A percentile compares a stretch with the other conserved stretches of the same genome.
Evolutionary conservation across 1,140 invertebrate species (phyloP).

Genomic region (Cydia amplana): DNA sequence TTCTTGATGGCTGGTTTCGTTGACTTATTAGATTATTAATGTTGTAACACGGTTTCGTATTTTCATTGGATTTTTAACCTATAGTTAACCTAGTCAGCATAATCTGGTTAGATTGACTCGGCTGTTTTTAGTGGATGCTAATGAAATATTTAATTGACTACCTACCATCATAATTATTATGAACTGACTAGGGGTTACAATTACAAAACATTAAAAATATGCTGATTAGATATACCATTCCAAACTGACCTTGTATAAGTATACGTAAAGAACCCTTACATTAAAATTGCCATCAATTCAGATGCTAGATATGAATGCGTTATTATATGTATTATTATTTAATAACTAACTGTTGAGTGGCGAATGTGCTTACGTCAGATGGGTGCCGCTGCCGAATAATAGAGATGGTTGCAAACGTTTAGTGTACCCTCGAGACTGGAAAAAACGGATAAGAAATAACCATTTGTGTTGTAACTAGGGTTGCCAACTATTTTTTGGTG

Average conservation of each 20-base stretch:
- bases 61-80: not conserved
- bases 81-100: not conserved
- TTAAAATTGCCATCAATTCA: constrained; percentile 74
- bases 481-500: no score
- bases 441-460: constrained; percentile 77
- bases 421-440: constrained; percentile 76
- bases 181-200: constrained; percentile 14
- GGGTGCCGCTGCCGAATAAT: constrained; percentile 72
- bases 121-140: not conserved
- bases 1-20: constrained; percentile 50
- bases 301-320: constrained; percentile 77
- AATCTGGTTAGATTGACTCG: not conserved
- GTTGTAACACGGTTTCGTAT: constrained; percentile 39
- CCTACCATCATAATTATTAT: no score
- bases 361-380: constrained; percentile 72
- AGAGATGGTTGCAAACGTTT: constrained; percentile 75
- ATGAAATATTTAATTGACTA: not conserved
- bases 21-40: constrained; percentile 53
- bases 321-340: constrained; percentile 78
- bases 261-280: constrained; percentile 37
- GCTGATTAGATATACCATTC: constrained; percentile 15
- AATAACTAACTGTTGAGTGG: constrained; percentile 72
- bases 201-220: constrained; percentile 39
- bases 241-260: constrained; percentile 17
- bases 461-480: constrained; percentile 78